Evolutionary conservation across 2,888 invertebrate species (phyloP).

Genomic region (Phymatocera aterrima): DNA sequence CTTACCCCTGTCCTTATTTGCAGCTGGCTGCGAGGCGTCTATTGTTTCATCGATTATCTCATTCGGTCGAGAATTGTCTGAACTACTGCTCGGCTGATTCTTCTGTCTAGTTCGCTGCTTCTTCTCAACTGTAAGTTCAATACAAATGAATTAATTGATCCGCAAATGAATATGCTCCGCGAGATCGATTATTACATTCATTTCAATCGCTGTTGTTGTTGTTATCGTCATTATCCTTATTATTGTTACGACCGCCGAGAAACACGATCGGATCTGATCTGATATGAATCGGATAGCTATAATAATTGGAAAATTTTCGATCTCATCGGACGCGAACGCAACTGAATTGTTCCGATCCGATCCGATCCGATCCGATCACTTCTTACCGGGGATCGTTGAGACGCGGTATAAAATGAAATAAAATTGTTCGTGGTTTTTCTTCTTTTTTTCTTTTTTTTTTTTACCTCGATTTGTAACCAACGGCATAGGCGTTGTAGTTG

Average conservation of each 20-base stretch:
- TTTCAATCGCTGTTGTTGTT: too few species aligned
- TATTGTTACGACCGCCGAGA: too few species aligned
- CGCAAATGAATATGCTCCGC: neutral
- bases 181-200: neutral
- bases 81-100: conserved; percentile 59
- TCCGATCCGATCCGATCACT: too few species aligned
- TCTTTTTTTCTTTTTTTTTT: too few species aligned
- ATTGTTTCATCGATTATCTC: conserved; percentile 66
- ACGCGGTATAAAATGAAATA: conserved; percentile 51
- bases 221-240: too few species aligned
- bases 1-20: conserved; percentile 63
- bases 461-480: conserved; percentile 62
- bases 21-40: conserved; percentile 64
- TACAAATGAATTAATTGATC: conserved; percentile 29
- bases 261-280: too few species aligned
- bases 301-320: too few species aligned
- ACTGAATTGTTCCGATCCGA: too few species aligned
- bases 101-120: conserved; percentile 62
- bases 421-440: too few species aligned
- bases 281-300: too few species aligned
- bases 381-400: too few species aligned
- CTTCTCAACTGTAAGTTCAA: conserved; percentile 61
- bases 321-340: too few species aligned
- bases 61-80: conserved; percentile 58
- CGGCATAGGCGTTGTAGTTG: conserved; percentile 59